These are phyloP conservation scores for Grus americana DNA, from an alignment of 2,113 vertebrate genomes.

Conservation along the genomic window DNA sequence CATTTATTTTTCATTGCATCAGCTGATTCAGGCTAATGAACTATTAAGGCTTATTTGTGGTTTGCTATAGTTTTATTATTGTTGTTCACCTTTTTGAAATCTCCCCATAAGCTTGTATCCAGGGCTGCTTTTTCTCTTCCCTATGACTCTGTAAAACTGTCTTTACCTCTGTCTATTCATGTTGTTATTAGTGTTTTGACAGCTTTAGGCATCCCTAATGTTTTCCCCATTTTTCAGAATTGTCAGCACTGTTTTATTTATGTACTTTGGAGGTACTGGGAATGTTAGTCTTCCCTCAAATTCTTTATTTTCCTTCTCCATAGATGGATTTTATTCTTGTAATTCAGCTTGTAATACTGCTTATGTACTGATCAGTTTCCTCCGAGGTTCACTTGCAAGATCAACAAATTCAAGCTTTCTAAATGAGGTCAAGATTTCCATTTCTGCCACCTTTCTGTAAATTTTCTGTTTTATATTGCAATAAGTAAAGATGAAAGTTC, in stretches of 20 bases:
- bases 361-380: not conserved
- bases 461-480: not conserved
- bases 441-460: not conserved
- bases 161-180: not conserved
- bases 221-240: not conserved
- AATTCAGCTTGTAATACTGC: not conserved
- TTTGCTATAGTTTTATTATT: not conserved
- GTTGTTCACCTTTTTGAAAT: not conserved
- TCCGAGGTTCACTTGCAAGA: not conserved
- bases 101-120: not conserved
- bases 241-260: not conserved
- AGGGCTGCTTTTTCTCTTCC: not conserved
- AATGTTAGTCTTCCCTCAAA: not conserved
- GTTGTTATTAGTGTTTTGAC: not conserved
- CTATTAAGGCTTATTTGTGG: not conserved
- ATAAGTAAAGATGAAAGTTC: not conserved
- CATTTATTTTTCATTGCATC: not conserved
- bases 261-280: not conserved
- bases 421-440: not conserved
- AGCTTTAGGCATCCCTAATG: not conserved
- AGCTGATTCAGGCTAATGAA: not conserved
- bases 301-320: not conserved
- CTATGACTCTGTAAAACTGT: not conserved
- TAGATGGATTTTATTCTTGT: not conserved
- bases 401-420: not conserved